phyloP scores from a whole-genome alignment of 2,797 vertebrate genomes.

The Anas bernieri region DNA sequence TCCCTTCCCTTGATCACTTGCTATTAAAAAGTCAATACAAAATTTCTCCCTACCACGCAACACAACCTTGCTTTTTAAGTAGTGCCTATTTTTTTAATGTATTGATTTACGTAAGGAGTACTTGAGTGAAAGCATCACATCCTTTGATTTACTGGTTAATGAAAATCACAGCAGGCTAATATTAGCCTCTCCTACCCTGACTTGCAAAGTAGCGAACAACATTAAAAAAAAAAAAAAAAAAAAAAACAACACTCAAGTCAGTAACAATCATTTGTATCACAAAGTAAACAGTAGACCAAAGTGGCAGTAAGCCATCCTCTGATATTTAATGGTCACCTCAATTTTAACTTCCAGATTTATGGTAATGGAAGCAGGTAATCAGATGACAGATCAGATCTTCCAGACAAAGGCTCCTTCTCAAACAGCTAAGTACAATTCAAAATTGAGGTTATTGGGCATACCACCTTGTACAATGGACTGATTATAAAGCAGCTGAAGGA shows the following conservation, averaged over 20 bases:
- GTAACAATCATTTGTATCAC: background rate
- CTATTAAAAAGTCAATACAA: background rate
- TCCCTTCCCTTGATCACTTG: background rate
- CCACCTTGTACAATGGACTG: background rate
- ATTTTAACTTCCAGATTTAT: background rate
- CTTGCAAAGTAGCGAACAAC: background rate
- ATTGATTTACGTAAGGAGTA: rapidly evolving
- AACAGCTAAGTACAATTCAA: background rate
- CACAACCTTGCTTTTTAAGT: background rate
- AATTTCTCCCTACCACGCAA: background rate
- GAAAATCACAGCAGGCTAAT: background rate
- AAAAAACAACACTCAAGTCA: background rate
- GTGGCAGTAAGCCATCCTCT: background rate
- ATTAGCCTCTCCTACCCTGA: background rate
- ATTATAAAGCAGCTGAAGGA: background rate
- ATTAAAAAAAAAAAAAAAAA: background rate
- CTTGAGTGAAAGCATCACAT: background rate
- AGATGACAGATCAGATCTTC: background rate
- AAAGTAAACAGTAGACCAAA: background rate
- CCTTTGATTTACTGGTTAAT: background rate
- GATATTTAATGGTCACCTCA: background rate
- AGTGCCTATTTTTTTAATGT: background rate
- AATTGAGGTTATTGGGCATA: background rate
- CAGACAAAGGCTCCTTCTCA: background rate
- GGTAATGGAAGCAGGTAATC: rapidly evolving